Percentiles rank a stretch among this genome's conserved stretches.
Evolutionary conservation across 2,888 invertebrate genomes (phyloP).

Genomic region (Cosmorhoe ocellata): DNA sequence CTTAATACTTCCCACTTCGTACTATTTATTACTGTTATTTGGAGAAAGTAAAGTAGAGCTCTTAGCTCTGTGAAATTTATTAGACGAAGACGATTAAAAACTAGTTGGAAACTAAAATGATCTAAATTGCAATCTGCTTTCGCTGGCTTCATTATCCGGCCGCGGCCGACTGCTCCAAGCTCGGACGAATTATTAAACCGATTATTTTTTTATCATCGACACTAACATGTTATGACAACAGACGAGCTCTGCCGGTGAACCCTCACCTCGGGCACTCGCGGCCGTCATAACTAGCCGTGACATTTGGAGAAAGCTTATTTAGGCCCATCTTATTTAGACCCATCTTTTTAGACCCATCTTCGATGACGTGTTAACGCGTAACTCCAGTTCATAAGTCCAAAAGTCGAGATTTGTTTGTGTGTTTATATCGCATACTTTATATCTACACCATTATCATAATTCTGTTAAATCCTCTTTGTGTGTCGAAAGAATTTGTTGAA

Average conservation of each 20-base stretch:
- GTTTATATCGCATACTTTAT: constrained; percentile 11
- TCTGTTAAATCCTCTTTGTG: constrained; percentile 15
- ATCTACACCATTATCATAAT: constrained; percentile 20
- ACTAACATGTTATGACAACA: too few relatives aligned
- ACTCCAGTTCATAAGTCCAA: background rate
- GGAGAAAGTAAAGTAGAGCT: background rate
- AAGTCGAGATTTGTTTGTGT: constrained; percentile 18
- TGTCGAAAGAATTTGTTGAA: constrained; percentile 14
- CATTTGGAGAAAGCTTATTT: constrained; percentile 3
- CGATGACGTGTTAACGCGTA: constrained; percentile 7
- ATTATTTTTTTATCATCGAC: too few relatives aligned
- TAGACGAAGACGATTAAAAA: constrained; percentile 5
- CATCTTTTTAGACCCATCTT: too few relatives aligned
- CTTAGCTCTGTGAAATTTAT: background rate
- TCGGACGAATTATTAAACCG: background rate
- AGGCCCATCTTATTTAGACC: background rate
- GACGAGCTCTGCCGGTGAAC: too few relatives aligned
- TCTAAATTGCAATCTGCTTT: constrained; percentile 12
- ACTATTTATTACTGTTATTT: too few relatives aligned
- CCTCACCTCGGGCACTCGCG: too few relatives aligned
- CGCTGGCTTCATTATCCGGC: background rate
- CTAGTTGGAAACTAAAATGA: constrained; percentile 5
- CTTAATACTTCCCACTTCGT: too few relatives aligned
- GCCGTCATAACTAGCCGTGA: background rate
- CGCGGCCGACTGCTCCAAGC: background rate